Percentiles rank a stretch among this genome's conserved stretches.
Conservation (phyloP, 2,888 invertebrate species). For the Lepidochrysops patricia region DNA sequence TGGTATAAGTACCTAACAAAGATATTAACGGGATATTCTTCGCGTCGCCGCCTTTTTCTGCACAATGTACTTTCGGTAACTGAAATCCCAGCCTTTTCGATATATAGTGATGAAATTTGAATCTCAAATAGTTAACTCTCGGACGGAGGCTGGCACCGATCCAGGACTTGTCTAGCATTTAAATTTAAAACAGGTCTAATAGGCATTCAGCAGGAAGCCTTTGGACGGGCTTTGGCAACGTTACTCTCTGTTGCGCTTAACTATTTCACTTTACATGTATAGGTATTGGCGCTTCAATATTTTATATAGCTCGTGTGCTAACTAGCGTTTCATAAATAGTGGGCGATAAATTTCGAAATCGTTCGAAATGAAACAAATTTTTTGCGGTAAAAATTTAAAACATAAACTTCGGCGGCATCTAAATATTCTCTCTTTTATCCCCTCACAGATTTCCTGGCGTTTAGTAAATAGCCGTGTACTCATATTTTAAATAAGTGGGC, state of each 20-base stretch:
- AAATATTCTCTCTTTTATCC: no score
- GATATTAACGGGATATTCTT: neutral
- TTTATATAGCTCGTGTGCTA: conserved; percentile 11
- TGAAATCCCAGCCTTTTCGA: neutral
- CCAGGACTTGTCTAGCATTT: conserved; percentile 9
- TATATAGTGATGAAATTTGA: conserved; percentile 3
- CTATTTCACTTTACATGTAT: neutral
- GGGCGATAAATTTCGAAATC: no score
- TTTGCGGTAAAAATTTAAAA: no score
- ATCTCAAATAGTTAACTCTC: conserved; percentile 8
- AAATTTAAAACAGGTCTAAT: conserved; percentile 14
- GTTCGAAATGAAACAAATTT: no score
- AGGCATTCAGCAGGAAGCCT: conserved; percentile 8
- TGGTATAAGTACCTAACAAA: conserved; percentile 11
- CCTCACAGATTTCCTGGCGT: no score
- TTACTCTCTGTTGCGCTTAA: neutral
- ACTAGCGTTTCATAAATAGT: no score
- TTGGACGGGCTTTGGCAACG: conserved; percentile 4
- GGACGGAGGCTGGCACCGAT: neutral
- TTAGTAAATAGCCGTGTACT: no score
- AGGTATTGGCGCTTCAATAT: neutral
- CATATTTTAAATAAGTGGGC: no score
- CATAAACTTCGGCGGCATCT: no score
- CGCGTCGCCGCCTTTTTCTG: neutral
- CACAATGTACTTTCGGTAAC: conserved; percentile 15